Percentiles rank a stretch among this genome's conserved stretches.
Conservation (phyloP, 1,140 invertebrate species). For the Lordiphosa collinella region DNA sequence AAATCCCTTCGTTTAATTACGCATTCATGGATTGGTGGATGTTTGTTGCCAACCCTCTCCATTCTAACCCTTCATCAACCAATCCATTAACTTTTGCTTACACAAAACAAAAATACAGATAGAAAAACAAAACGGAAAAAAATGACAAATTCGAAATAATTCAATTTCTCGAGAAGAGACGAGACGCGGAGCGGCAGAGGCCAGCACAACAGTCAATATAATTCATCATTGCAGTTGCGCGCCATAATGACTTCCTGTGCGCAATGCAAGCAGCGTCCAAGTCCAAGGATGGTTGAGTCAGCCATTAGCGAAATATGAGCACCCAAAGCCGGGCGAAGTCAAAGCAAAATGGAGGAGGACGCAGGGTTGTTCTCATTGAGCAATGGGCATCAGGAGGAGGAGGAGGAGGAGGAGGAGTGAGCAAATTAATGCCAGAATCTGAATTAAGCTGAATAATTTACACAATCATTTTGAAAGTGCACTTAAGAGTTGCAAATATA, state of each 20-base stretch:
- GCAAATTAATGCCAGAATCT: slow-evolving; percentile 38
- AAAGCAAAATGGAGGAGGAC: slow-evolving; percentile 26
- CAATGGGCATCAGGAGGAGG: neutral
- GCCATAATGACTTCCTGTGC: slow-evolving; percentile 71
- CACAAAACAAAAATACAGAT: slow-evolving; percentile 5
- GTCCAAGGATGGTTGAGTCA: slow-evolving; percentile 34
- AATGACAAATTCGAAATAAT: slow-evolving; percentile 56
- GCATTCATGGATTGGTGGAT: too few relatives aligned
- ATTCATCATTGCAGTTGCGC: slow-evolving; percentile 71
- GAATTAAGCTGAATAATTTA: slow-evolving; percentile 78
- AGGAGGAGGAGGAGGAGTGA: neutral
- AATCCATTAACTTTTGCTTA: slow-evolving; percentile 52
- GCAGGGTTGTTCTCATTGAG: slow-evolving; percentile 55
- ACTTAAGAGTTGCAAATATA: slow-evolving; percentile 54
- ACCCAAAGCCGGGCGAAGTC: slow-evolving; percentile 26
- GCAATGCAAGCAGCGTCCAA: slow-evolving; percentile 33
- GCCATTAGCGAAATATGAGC: slow-evolving; percentile 78
- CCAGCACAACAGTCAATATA: slow-evolving; percentile 52
- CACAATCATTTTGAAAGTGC: slow-evolving; percentile 71
- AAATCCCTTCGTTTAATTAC: too few relatives aligned
- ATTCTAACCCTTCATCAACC: neutral
- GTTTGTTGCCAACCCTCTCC: neutral
- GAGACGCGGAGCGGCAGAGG: neutral
- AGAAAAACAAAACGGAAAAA: slow-evolving; percentile 49
- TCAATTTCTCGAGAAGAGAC: slow-evolving; percentile 43